Evolutionary conservation across 2,113 vertebrate species (phyloP), one percentile per base, ranked within the genome.

Genomic region (Tichodroma muraria): DNA sequence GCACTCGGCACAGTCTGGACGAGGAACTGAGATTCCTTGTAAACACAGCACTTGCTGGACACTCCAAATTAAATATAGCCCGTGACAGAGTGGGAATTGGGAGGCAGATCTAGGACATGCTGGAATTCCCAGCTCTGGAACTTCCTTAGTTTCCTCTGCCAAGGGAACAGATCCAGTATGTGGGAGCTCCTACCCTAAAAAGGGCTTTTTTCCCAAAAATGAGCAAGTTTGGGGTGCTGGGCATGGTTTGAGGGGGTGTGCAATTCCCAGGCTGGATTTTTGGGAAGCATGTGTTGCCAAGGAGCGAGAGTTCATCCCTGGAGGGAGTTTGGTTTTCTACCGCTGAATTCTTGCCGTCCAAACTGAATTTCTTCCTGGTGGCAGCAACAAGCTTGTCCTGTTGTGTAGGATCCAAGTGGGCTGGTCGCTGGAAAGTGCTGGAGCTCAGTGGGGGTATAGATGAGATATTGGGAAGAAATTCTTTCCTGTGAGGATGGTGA

Each of bases 1-100:
- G 25, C 38, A 22, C 38, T 53, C 0, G 0, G 50, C 4, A 6
- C 23, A 23, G 7, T 45, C 45, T 7, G 6, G 47, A 42, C 0
- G 0, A 69, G 28, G 54, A 45, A 16, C 8, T 53, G 47, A 47
- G 50, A 56, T 47, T n/a, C 2, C 3, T 13, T 60, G 64, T 57
- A 65, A 92, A 72, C 84, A 35, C 53, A 14, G 68, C 30, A 0
- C 44, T 30, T 11, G 7, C 30, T n/a, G 63, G 19, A 33, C 25
- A 3, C 27, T 80, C 40, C 20, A 5, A n/a, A 50, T 85, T 60
- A 85, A 94, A 85, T 54, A 64, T 12, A 82, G 66, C 76, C 14
- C 0, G 0, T 37, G 42, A 54, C 20, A 22, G 35, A 27, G 72
- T 65, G 82, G 91, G 80, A 53, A 78, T 5, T 17, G 72, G 72